Conservation (phyloP, 2,888 invertebrate species). For the Pheosia tremula region DNA sequence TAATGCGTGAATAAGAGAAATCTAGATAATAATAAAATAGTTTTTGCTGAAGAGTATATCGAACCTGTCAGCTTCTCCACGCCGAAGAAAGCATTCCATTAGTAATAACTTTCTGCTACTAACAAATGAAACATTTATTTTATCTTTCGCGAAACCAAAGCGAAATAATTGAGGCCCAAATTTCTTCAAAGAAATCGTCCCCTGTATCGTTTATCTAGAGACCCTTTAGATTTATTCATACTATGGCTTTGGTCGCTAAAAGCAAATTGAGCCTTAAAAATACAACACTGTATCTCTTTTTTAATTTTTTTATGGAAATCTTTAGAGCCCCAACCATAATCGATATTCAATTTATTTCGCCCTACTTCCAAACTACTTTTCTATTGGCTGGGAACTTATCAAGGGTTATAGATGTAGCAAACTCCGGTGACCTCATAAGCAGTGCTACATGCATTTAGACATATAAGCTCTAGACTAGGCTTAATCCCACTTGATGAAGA, state of each 20-base stretch:
- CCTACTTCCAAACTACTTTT: constrained; percentile 12
- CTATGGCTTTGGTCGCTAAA: constrained; percentile 34
- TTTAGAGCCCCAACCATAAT: constrained; percentile 28
- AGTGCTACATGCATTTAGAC: not conserved
- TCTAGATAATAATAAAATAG: not conserved
- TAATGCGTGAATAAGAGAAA: no score
- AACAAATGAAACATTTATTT: not conserved
- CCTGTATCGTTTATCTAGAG: constrained; percentile 28
- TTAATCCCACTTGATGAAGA: not conserved
- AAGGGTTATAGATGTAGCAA: constrained; percentile 9
- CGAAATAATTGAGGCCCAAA: constrained; percentile 15
- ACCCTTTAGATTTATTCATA: constrained; percentile 37
- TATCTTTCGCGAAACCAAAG: not conserved
- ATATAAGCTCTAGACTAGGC: not conserved
- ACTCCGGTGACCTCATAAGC: not conserved
- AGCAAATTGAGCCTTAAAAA: constrained; percentile 45
- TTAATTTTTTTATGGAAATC: constrained; percentile 38
- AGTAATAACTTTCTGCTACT: not conserved
- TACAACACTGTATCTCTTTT: constrained; percentile 33
- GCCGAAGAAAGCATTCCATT: not conserved
- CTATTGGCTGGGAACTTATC: constrained; percentile 13
- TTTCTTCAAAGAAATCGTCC: constrained; percentile 24
- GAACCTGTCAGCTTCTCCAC: not conserved
- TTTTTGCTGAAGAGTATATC: not conserved
- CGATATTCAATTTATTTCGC: constrained; percentile 34